Percentiles rank a stretch among this genome's conserved stretches.
phyloP scores from a whole-genome alignment of 2,797 vertebrate genomes.

The Thunnus albacares region DNA sequence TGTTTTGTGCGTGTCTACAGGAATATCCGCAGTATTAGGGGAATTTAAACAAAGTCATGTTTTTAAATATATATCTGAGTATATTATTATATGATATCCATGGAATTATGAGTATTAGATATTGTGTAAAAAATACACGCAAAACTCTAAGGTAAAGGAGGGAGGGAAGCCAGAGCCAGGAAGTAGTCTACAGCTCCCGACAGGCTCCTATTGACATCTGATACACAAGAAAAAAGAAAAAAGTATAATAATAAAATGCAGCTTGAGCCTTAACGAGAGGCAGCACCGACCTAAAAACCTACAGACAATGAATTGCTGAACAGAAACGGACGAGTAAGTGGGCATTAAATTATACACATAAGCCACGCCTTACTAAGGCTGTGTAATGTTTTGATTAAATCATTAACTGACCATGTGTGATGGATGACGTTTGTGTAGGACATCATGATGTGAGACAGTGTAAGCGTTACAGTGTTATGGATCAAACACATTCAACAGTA shows the following conservation, averaged over 20 bases:
- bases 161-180: neutral
- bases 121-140: neutral
- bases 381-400: conserved; percentile 19
- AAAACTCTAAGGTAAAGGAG: neutral
- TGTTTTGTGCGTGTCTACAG: neutral
- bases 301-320: neutral
- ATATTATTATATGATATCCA: neutral
- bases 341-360: conserved; percentile 24
- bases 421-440: neutral
- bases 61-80: neutral
- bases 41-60: neutral
- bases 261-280: neutral
- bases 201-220: neutral
- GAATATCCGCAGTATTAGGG: neutral
- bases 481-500: neutral
- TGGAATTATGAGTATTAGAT: neutral
- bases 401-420: neutral
- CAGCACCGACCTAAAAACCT: neutral
- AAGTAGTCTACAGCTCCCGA: neutral
- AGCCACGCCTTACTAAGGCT: neutral
- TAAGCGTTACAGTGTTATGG: neutral
- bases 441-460: neutral
- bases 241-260: no score
- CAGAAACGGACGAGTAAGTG: conserved; percentile 2
- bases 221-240: neutral